Percentiles rank a stretch among this genome's conserved stretches.
Evolutionary conservation across 2,113 vertebrate species (phyloP).

Genomic region (Narcine bancroftii): DNA sequence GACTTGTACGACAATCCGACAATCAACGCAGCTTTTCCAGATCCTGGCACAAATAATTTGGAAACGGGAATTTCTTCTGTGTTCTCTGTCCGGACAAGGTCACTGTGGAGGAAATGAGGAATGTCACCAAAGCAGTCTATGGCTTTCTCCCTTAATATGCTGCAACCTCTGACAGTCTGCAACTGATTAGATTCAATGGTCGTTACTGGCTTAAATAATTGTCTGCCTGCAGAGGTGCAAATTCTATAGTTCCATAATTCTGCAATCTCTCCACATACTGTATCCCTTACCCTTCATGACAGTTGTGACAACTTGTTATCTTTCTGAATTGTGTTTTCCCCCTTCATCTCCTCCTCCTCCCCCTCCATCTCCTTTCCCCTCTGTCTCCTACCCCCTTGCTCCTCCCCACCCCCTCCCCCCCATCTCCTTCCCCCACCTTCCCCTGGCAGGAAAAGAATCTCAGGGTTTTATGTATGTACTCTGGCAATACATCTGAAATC

Average conservation of each 20-base stretch:
- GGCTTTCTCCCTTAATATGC: background rate
- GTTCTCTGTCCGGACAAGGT: conserved; percentile 27
- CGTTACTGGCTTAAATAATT: background rate
- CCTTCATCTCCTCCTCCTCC: background rate
- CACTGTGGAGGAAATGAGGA: conserved; percentile 30
- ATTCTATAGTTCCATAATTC: background rate
- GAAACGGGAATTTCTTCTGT: conserved; percentile 20
- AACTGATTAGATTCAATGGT: background rate
- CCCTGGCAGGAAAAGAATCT: no score
- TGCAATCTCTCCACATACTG: background rate
- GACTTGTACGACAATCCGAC: conserved; percentile 54
- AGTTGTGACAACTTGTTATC: background rate
- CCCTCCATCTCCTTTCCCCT: background rate
- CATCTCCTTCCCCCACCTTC: background rate
- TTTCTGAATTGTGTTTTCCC: background rate
- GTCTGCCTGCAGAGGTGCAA: background rate
- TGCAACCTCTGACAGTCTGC: background rate
- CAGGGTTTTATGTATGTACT: no score
- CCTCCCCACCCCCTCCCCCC: no score
- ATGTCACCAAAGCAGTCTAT: conserved; percentile 14
- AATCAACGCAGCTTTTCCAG: conserved; percentile 45
- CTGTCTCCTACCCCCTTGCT: background rate
- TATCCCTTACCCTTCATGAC: no score
- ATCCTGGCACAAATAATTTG: conserved; percentile 24
- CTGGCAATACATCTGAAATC: no score